These are phyloP conservation scores for Hemichromis elongatus DNA, from an alignment of 2,113 vertebrate species.

Conservation along the genomic window DNA sequence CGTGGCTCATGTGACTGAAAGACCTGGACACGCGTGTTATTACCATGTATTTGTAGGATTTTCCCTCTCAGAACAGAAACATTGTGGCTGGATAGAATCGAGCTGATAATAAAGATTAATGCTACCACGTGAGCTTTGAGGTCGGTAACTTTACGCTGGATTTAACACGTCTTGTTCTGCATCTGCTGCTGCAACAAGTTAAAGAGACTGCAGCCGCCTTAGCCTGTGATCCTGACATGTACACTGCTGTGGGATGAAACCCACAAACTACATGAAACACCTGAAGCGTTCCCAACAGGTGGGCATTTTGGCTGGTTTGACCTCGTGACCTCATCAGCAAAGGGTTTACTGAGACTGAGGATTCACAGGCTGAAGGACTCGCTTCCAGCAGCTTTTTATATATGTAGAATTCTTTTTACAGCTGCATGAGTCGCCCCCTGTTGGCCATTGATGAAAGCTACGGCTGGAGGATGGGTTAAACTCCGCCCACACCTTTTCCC, in stretches of 20 bases:
- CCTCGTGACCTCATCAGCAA: not conserved
- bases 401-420: accelerated
- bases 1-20: not conserved
- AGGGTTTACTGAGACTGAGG: not conserved
- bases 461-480: not conserved
- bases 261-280: not conserved
- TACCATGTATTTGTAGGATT: not conserved
- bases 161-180: not conserved
- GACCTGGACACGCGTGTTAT: accelerated
- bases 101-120: accelerated
- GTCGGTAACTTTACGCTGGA: not conserved
- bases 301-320: not conserved
- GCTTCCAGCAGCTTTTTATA: not conserved
- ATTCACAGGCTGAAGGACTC: not conserved
- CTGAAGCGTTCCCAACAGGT: accelerated
- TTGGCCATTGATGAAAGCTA: not conserved
- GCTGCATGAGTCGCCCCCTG: not conserved
- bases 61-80: not conserved
- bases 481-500: not conserved
- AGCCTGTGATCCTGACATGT: not conserved
- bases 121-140: accelerated
- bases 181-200: not conserved
- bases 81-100: not conserved
- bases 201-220: not conserved
- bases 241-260: not conserved